A percentile compares a stretch with the other conserved stretches of the same genome.
Conservation (phyloP, 2,888 invertebrate species). For the Anoncus sp. region DNA sequence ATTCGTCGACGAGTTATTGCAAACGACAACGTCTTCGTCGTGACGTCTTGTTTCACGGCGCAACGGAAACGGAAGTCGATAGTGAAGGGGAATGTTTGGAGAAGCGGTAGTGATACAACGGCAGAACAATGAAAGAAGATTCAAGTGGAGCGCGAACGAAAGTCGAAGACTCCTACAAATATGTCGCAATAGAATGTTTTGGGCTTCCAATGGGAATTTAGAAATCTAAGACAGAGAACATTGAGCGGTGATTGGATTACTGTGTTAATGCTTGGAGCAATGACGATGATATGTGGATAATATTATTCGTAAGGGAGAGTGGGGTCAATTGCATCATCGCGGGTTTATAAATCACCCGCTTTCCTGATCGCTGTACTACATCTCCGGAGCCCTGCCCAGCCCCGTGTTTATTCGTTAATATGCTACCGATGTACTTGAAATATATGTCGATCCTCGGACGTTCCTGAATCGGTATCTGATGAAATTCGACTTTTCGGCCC, state of each 20-base stretch:
- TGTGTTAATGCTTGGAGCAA: constrained; percentile 7
- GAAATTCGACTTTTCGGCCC: no score
- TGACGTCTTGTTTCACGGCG: constrained; percentile 40
- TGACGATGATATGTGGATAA: neutral
- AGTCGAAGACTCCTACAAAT: constrained; percentile 32
- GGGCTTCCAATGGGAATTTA: constrained; percentile 33
- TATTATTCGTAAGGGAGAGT: no score
- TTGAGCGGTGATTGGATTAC: constrained; percentile 38
- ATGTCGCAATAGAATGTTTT: constrained; percentile 20
- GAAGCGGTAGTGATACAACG: constrained; percentile 48
- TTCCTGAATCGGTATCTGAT: no score
- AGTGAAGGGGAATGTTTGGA: constrained; percentile 32
- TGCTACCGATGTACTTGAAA: no score
- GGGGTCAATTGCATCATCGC: no score
- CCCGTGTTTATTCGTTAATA: no score
- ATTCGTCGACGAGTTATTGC: constrained; percentile 37
- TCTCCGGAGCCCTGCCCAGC: no score
- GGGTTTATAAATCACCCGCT: no score
- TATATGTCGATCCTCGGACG: no score
- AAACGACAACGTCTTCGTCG: constrained; percentile 60
- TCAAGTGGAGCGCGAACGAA: constrained; percentile 35
- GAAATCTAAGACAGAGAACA: constrained; percentile 28
- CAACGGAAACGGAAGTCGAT: constrained; percentile 58
- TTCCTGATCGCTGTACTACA: no score
- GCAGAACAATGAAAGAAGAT: constrained; percentile 61